Percentiles rank a stretch among this genome's conserved stretches.
These are phyloP conservation scores for Ascidia mentula DNA, from an alignment of 23 tunicate genomes.

Conservation along the genomic window DNA sequence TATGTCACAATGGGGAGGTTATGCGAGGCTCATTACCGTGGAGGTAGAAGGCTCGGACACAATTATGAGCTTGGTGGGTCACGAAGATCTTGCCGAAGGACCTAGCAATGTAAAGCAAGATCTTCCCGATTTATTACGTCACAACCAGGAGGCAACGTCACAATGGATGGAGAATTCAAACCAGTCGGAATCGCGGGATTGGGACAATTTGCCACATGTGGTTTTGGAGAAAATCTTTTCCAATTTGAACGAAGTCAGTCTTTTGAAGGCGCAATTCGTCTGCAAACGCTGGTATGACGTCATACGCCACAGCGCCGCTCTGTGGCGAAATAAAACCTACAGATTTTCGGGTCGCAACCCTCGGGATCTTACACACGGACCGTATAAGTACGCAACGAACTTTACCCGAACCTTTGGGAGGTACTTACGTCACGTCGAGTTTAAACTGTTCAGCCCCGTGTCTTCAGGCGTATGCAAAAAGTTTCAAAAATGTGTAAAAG, in stretches of 20 bases:
- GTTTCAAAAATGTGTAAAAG: constrained; percentile 78
- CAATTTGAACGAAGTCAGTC: constrained; percentile 45
- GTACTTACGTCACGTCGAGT: constrained; percentile 58
- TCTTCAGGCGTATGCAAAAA: constrained; percentile 72
- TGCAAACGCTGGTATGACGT: constrained; percentile 93
- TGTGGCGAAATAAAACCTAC: constrained; percentile 77
- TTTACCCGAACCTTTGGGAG: constrained; percentile 74
- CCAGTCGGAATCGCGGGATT: neutral
- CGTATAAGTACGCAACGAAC: constrained; percentile 77
- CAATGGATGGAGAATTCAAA: neutral
- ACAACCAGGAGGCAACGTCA: neutral
- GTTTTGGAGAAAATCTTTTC: constrained; percentile 52
- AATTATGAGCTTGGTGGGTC: neutral
- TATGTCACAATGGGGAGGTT: neutral
- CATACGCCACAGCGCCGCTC: constrained; percentile 59
- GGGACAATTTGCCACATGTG: constrained; percentile 82
- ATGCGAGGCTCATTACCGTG: neutral
- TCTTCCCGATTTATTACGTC: constrained; percentile 2
- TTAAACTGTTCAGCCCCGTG: constrained; percentile 81
- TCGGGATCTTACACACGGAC: constrained; percentile 63
- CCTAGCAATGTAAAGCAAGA: neutral
- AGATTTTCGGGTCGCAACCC: constrained; percentile 90
- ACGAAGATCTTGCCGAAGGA: constrained; percentile 5
- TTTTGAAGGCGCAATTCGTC: constrained; percentile 67
- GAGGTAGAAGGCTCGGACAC: neutral